Conservation (phyloP, 2,888 invertebrate species). For the Luperina testacea region DNA sequence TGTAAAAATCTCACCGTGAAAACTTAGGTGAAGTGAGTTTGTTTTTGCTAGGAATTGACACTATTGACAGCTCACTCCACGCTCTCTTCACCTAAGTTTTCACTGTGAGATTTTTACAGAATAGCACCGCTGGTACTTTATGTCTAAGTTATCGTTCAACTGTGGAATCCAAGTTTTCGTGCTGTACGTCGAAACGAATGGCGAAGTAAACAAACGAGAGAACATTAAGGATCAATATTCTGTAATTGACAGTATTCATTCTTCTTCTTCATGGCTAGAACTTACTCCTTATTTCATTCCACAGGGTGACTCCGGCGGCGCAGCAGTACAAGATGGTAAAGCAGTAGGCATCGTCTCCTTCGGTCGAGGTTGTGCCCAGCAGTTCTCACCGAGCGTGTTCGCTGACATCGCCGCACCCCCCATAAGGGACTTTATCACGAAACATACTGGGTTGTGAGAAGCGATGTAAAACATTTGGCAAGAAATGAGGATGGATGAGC, state of each 20-base stretch:
- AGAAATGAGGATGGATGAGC: background rate
- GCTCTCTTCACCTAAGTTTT: no score
- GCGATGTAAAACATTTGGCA: background rate
- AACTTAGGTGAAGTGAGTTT: no score
- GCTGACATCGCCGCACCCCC: conserved; percentile 78
- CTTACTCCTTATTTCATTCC: background rate
- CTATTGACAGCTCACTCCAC: no score
- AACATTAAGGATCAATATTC: background rate
- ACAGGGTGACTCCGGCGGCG: conserved; percentile 80
- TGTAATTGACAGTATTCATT: background rate
- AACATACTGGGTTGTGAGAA: conserved; percentile 75
- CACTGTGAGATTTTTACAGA: no score
- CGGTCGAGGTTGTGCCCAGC: conserved; percentile 80
- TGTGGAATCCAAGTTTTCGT: background rate
- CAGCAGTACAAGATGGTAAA: conserved; percentile 77
- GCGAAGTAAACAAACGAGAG: background rate
- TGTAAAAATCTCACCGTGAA: no score
- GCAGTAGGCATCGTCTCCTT: conserved; percentile 83
- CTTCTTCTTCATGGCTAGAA: background rate
- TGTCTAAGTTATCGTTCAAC: background rate
- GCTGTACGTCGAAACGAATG: background rate
- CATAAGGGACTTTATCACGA: conserved; percentile 78
- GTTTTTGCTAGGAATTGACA: no score
- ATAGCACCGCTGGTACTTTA: background rate
- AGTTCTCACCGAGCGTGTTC: conserved; percentile 80